Conservation (phyloP, 1,140 invertebrate species). For the Conus betulinus region DNA sequence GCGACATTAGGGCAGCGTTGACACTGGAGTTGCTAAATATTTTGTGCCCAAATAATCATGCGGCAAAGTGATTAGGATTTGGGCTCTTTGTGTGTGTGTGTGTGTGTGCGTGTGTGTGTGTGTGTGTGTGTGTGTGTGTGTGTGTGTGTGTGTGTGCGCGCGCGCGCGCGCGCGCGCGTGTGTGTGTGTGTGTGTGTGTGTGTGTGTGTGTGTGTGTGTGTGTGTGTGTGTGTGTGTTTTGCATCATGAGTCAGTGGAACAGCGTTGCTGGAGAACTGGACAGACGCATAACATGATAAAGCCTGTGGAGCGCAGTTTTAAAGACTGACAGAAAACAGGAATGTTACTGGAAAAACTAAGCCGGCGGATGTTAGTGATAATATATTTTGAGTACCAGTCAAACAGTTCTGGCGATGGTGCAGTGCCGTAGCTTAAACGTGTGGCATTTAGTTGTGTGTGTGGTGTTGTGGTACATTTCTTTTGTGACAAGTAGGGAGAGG, state of each 20-base stretch:
- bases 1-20: neutral
- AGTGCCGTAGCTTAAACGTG: too few species aligned
- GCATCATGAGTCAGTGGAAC: neutral
- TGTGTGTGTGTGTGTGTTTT: too few species aligned
- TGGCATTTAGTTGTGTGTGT: too few species aligned
- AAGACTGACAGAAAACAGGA: neutral
- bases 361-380: neutral
- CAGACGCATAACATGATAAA: neutral
- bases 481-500: too few species aligned
- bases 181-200: conserved; percentile 29
- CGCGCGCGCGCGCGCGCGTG: neutral
- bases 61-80: conserved; percentile 1
- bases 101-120: conserved; percentile 16
- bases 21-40: neutral
- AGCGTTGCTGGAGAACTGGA: too few species aligned
- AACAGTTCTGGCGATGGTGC: too few species aligned
- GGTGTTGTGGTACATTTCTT: too few species aligned
- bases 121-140: conserved; percentile 31
- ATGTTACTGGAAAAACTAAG: neutral
- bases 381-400: too few species aligned
- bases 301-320: neutral
- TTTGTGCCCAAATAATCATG: neutral
- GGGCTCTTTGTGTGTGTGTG: too few species aligned
- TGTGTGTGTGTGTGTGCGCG: conserved; percentile 28
- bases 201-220: neutral